Conservation (phyloP, 2,888 invertebrate species). For the Lithophane semibrunnea region DNA sequence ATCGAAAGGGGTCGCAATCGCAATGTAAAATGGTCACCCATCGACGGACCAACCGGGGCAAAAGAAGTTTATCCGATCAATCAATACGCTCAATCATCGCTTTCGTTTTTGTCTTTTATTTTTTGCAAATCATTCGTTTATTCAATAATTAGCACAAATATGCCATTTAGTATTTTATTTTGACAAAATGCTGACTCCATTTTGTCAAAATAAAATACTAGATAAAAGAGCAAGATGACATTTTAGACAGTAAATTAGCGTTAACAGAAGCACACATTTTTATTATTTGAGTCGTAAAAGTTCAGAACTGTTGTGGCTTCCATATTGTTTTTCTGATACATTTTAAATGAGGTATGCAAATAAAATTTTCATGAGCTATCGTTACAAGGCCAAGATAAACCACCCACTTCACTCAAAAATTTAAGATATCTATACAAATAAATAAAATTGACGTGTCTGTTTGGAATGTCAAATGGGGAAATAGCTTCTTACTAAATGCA, state of each 20-base stretch:
- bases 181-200: not conserved
- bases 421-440: no score
- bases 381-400: constrained; percentile 1
- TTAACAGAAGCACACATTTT: constrained; percentile 27
- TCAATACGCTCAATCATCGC: no score
- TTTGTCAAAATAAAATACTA: constrained; percentile 44
- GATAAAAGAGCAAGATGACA: constrained; percentile 30
- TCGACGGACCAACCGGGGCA: not conserved
- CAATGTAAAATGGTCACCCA: not conserved
- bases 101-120: not conserved
- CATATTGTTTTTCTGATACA: constrained; percentile 42
- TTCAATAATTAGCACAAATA: not conserved
- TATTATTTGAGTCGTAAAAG: constrained; percentile 58
- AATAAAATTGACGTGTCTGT: no score
- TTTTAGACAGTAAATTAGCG: constrained; percentile 37
- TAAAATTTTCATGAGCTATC: constrained; percentile 38
- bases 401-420: constrained; percentile 16
- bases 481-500: no score
- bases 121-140: not conserved
- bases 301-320: constrained; percentile 19
- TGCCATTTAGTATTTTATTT: not conserved
- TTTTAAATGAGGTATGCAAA: constrained; percentile 39
- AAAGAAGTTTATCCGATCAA: no score
- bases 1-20: not conserved
- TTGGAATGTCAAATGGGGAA: no score